phyloP scores from a whole-genome alignment of 1,140 invertebrate species.

The Drosophila micromelanica region DNA sequence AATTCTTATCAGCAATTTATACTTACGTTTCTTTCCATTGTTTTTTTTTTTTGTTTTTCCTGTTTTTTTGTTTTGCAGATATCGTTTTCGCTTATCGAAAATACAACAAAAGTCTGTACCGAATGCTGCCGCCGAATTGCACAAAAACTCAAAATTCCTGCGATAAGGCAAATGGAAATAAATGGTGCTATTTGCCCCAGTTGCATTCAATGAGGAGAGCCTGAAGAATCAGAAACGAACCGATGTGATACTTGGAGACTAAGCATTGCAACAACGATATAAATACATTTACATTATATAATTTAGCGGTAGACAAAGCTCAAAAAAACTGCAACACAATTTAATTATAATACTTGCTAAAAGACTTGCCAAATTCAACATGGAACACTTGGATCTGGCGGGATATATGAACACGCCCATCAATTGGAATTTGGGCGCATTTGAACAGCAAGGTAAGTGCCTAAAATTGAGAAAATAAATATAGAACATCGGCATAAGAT shows the following conservation, averaged over 20 bases:
- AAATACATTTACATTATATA: constrained; percentile 31
- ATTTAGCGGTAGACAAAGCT: constrained; percentile 33
- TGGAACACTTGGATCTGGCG: constrained; percentile 81
- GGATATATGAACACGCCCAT: constrained; percentile 63
- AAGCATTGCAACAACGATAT: constrained; percentile 60
- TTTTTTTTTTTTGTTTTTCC: constrained; percentile 25
- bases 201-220: constrained; percentile 59
- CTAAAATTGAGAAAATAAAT: neutral
- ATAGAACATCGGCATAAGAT: too few species aligned
- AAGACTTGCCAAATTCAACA: constrained; percentile 58
- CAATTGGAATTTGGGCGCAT: constrained; percentile 66
- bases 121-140: constrained; percentile 65
- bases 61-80: constrained; percentile 50
- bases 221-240: constrained; percentile 58
- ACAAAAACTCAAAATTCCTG: constrained; percentile 45
- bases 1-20: constrained; percentile 47
- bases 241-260: constrained; percentile 65
- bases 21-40: constrained; percentile 33
- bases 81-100: constrained; percentile 78
- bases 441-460: constrained; percentile 77
- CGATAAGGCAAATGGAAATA: constrained; percentile 53
- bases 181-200: constrained; percentile 38
- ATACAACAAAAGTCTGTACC: constrained; percentile 69
- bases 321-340: constrained; percentile 3
- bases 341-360: constrained; percentile 17